Conservation (phyloP, 2,113 vertebrate genomes). For the Calcarius ornatus region DNA sequence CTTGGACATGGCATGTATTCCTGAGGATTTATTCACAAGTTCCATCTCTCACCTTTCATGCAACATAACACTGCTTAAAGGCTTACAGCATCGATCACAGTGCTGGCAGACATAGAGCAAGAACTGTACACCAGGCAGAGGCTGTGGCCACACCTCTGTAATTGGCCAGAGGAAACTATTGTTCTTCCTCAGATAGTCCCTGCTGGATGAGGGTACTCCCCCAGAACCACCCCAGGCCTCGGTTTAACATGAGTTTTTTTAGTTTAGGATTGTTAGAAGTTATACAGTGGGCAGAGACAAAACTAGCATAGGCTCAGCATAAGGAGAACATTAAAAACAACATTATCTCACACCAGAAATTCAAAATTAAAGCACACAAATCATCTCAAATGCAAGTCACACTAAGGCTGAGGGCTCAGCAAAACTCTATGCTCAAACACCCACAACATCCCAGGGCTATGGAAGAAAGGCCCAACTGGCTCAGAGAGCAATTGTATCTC, state of each 20-base stretch:
- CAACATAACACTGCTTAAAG: rapidly evolving
- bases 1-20: background rate
- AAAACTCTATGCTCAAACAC: background rate
- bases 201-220: background rate
- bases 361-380: background rate
- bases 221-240: rapidly evolving
- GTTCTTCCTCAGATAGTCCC: background rate
- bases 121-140: background rate
- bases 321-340: background rate
- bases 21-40: background rate
- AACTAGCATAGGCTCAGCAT: background rate
- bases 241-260: background rate
- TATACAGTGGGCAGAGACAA: background rate
- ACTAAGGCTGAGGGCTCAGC: background rate
- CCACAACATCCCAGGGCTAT: background rate
- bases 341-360: background rate
- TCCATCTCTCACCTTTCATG: background rate
- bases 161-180: background rate
- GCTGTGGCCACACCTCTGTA: background rate
- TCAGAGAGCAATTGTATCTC: background rate
- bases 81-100: background rate
- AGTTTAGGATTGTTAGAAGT: background rate
- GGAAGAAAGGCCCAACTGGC: background rate
- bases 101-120: background rate
- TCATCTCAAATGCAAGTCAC: background rate